Conservation (phyloP, 2,888 invertebrate genomes). For the Pardosa pseudoannulata region DNA sequence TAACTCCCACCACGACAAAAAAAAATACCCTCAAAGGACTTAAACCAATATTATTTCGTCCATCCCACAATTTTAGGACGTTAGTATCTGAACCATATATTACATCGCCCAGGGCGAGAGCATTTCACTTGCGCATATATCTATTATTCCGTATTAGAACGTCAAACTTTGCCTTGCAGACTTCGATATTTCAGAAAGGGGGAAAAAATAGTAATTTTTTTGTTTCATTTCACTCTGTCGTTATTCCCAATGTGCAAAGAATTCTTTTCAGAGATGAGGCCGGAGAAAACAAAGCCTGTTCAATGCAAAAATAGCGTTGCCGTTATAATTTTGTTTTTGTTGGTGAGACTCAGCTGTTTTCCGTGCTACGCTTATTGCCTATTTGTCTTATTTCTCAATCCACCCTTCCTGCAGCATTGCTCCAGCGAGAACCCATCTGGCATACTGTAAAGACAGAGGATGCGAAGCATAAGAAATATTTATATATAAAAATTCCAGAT, state of each 20-base stretch:
- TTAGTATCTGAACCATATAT: slow-evolving; percentile 5
- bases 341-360: slow-evolving; percentile 58
- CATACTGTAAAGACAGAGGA: slow-evolving; percentile 28
- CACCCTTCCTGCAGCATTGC: slow-evolving; percentile 21
- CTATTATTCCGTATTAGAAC: slow-evolving; percentile 29
- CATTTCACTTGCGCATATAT: slow-evolving; percentile 26
- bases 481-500: slow-evolving; percentile 26
- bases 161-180: neutral
- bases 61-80: too few relatives aligned
- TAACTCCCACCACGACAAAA: too few relatives aligned
- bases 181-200: too few relatives aligned
- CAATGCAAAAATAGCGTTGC: slow-evolving; percentile 55
- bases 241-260: slow-evolving; percentile 34
- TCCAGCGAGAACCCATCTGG: slow-evolving; percentile 49
- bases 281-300: slow-evolving; percentile 44
- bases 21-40: too few relatives aligned
- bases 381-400: slow-evolving; percentile 62
- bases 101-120: slow-evolving; percentile 7
- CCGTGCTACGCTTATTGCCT: slow-evolving; percentile 52
- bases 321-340: slow-evolving; percentile 49
- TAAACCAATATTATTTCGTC: too few relatives aligned
- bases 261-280: slow-evolving; percentile 20
- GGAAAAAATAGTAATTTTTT: neutral
- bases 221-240: neutral
- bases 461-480: slow-evolving; percentile 18